Evolutionary conservation across 2,888 invertebrate genomes (phyloP).

Genomic region (Agonum fuliginosum): DNA sequence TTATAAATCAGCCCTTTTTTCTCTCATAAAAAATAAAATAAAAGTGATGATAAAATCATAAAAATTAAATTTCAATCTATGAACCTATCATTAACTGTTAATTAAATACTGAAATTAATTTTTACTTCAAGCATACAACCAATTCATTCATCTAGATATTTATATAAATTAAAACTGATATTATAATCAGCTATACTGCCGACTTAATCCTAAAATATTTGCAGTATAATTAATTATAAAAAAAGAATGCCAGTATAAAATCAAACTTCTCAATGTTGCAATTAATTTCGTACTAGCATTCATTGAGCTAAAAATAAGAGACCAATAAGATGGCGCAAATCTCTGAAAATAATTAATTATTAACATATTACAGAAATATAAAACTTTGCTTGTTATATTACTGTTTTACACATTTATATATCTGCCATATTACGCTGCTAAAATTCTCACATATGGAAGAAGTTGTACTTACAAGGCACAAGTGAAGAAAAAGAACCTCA

Average conservation of each 20-base stretch:
- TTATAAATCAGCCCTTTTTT: slow-evolving; percentile 72
- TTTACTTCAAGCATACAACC: slow-evolving; percentile 24
- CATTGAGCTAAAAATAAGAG: slow-evolving; percentile 35
- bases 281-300: neutral
- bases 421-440: neutral
- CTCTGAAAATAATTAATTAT: neutral
- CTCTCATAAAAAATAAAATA: slow-evolving; percentile 71
- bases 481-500: slow-evolving; percentile 50
- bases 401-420: neutral
- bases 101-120: slow-evolving; percentile 37
- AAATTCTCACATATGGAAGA: slow-evolving; percentile 45
- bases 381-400: slow-evolving; percentile 40
- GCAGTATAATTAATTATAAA: slow-evolving; percentile 1
- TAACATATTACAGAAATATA: neutral
- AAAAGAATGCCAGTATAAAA: neutral
- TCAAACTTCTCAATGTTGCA: neutral
- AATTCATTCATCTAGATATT: slow-evolving; percentile 25
- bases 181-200: neutral
- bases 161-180: slow-evolving; percentile 17
- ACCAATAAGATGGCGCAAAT: slow-evolving; percentile 34
- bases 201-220: neutral
- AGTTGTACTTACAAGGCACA: slow-evolving; percentile 54
- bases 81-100: slow-evolving; percentile 26
- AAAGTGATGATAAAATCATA: slow-evolving; percentile 65
- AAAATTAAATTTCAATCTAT: slow-evolving; percentile 34